A percentile compares a stretch with the other conserved stretches of the same genome.
Evolutionary conservation across 2,888 invertebrate species (phyloP).

Genomic region (Pristionchus maxplancki): DNA sequence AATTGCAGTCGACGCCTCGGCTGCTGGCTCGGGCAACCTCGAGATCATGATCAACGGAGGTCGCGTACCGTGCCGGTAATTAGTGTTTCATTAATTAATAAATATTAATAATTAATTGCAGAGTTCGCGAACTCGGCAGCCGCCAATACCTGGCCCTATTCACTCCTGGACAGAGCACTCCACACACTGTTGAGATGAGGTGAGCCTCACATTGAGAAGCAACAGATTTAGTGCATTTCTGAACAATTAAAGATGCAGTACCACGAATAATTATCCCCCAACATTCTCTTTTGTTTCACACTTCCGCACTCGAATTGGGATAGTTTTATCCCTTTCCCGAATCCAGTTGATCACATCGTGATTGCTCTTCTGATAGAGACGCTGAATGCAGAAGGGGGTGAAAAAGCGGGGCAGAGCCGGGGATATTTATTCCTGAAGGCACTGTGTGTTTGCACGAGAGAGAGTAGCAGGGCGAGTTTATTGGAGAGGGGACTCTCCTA

Average conservation of each 20-base stretch:
- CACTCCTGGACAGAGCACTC: constrained; percentile 87
- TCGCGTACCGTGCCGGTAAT: constrained; percentile 93
- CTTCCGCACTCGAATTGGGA: constrained; percentile 22
- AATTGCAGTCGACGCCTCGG: constrained; percentile 90
- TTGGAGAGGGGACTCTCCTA: no score
- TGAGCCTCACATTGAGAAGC: no score
- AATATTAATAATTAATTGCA: constrained; percentile 80
- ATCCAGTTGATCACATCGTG: neutral
- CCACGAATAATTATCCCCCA: neutral
- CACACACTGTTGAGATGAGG: constrained; percentile 92
- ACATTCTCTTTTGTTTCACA: neutral
- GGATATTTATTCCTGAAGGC: constrained; percentile 24
- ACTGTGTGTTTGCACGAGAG: constrained; percentile 18
- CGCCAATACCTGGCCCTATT: constrained; percentile 91
- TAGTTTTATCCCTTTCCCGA: neutral
- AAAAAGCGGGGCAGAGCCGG: constrained; percentile 51
- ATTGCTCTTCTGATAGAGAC: constrained; percentile 23
- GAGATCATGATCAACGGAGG: constrained; percentile 96
- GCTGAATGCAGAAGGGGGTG: constrained; percentile 52
- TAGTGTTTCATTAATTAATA: constrained; percentile 63
- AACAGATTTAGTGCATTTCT: no score
- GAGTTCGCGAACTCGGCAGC: constrained; percentile 91
- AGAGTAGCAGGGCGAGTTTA: constrained; percentile 13
- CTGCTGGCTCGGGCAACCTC: constrained; percentile 95
- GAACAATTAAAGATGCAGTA: no score